phyloP scores from a whole-genome alignment of 1,140 invertebrate genomes.

The Cherax quadricarinatus region DNA sequence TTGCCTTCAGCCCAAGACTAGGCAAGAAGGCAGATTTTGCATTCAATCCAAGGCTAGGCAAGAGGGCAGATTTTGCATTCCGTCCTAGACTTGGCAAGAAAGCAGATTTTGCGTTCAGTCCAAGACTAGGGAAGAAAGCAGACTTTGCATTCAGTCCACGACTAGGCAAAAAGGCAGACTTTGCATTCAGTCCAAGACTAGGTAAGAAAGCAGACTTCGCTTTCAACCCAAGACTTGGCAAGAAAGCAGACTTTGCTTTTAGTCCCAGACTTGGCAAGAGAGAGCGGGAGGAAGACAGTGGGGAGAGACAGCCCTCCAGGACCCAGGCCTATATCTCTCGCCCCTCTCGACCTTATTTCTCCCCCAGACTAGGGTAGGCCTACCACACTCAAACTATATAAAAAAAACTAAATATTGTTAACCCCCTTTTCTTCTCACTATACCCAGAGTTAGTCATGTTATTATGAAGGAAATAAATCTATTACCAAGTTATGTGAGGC shows the following conservation, averaged over 20 bases:
- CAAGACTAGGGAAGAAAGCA: conserved; percentile 28
- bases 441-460: not conserved
- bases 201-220: conserved; percentile 41
- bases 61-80: conserved; percentile 23
- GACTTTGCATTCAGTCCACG: conserved; percentile 24
- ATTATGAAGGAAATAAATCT: not conserved
- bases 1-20: conserved; percentile 39
- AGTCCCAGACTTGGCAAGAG: conserved; percentile 40
- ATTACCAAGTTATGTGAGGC: not conserved
- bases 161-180: conserved; percentile 34
- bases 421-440: not conserved
- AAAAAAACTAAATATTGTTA: not conserved
- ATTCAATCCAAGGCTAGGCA: conserved; percentile 40
- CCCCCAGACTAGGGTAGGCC: not conserved
- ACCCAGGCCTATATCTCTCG: not conserved
- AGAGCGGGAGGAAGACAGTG: not conserved
- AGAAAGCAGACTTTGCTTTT: conserved; percentile 41
- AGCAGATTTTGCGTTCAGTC: conserved; percentile 15
- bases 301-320: not conserved
- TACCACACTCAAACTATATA: not conserved
- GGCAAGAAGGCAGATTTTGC: conserved; percentile 45
- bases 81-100: conserved; percentile 22
- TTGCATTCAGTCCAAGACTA: conserved; percentile 43
- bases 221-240: conserved; percentile 22
- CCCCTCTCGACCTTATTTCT: not conserved